Percentiles rank a stretch among this genome's conserved stretches.
Evolutionary conservation across 2,888 invertebrate species (phyloP).

Genomic region (Megastigmus dorsalis): DNA sequence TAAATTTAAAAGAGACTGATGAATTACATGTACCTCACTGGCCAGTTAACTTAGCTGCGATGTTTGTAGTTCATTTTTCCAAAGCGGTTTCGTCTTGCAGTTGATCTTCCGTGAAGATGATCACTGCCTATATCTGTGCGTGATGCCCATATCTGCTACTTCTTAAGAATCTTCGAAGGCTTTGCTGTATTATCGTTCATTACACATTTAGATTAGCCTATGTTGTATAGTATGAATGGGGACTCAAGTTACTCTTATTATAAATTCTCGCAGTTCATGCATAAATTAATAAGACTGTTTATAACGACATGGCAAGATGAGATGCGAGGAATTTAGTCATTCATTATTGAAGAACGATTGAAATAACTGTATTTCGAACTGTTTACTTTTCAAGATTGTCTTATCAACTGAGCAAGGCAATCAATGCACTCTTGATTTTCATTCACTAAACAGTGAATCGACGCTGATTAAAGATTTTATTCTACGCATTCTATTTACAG

Average conservation of each 20-base stretch:
- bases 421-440: neutral
- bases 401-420: constrained; percentile 10
- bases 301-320: constrained; percentile 30
- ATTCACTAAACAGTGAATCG: constrained; percentile 8
- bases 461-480: neutral
- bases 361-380: constrained; percentile 1
- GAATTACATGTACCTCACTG: constrained; percentile 60
- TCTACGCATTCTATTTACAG: neutral
- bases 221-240: constrained; percentile 63
- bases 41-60: constrained; percentile 64
- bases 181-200: constrained; percentile 65
- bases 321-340: constrained; percentile 8
- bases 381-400: neutral
- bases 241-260: constrained; percentile 65
- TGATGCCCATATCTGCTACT: constrained; percentile 54
- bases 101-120: constrained; percentile 20
- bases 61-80: constrained; percentile 60
- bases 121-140: constrained; percentile 43
- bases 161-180: constrained; percentile 55
- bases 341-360: constrained; percentile 1
- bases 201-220: constrained; percentile 64
- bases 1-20: constrained; percentile 11
- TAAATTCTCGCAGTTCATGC: constrained; percentile 10
- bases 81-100: constrained; percentile 40
- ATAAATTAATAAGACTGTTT: constrained; percentile 10